Conservation (phyloP, 2,113 vertebrate species). For the Dolichallabes microphthalmus region DNA sequence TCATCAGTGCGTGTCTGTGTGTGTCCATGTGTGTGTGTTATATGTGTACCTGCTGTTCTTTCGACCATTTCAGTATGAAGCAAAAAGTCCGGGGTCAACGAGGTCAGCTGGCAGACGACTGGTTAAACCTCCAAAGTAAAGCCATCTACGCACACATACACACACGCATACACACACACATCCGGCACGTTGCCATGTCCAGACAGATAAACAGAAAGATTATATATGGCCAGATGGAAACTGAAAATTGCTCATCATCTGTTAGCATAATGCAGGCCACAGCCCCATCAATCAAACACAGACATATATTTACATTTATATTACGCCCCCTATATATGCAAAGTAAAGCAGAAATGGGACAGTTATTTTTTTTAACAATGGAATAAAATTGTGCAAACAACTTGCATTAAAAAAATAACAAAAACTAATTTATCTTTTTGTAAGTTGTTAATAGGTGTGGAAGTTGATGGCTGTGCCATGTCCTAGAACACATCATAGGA, state of each 20-base stretch:
- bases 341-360: neutral
- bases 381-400: constrained; percentile 16
- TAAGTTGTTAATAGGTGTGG: neutral
- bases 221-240: constrained; percentile 55
- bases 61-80: constrained; percentile 60
- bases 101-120: constrained; percentile 76
- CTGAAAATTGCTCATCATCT: constrained; percentile 38
- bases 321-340: constrained; percentile 12
- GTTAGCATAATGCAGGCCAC: constrained; percentile 30
- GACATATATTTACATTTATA: constrained; percentile 43
- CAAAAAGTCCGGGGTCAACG: constrained; percentile 63
- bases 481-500: neutral
- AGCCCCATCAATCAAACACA: constrained; percentile 31
- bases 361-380: neutral
- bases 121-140: constrained; percentile 73
- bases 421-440: neutral
- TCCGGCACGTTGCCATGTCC: constrained; percentile 29
- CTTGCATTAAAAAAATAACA: neutral
- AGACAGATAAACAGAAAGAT: constrained; percentile 48
- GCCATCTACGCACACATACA: constrained; percentile 35
- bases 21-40: constrained; percentile 36
- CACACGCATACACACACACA: constrained; percentile 31
- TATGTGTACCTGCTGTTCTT: constrained; percentile 56
- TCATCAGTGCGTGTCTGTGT: constrained; percentile 40
- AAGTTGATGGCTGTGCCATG: neutral